A percentile compares a stretch with the other conserved stretches of the same genome.
phyloP scores from a whole-genome alignment of 2,888 invertebrate genomes.

The Hofmannophila pseudospretella region DNA sequence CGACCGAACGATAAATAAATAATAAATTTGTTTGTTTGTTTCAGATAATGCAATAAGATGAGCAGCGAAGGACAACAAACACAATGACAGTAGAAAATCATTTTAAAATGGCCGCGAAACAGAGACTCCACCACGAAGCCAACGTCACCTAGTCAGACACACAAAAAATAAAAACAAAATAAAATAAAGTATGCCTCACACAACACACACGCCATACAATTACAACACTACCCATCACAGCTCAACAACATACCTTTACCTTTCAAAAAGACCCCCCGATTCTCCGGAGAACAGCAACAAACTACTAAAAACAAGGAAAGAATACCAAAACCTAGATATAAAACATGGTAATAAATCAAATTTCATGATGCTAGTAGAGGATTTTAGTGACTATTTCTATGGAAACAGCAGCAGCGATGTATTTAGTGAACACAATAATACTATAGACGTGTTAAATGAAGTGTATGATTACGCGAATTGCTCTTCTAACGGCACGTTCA shows the following conservation, averaged over 20 bases:
- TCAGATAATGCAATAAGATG: slow-evolving; percentile 2
- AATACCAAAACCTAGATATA: slow-evolving; percentile 15
- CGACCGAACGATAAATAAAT: too few relatives aligned
- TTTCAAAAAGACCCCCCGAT: slow-evolving; percentile 50
- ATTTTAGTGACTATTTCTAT: slow-evolving; percentile 88
- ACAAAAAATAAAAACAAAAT: too few relatives aligned
- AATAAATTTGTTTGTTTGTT: slow-evolving; percentile 3
- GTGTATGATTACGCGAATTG: slow-evolving; percentile 73
- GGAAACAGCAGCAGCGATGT: slow-evolving; percentile 77
- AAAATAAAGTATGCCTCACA: slow-evolving; percentile 30
- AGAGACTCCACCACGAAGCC: slow-evolving; percentile 20
- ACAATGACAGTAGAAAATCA: neutral
- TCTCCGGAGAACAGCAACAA: slow-evolving; percentile 13
- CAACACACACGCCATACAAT: slow-evolving; percentile 26
- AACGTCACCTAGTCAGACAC: slow-evolving; percentile 20
- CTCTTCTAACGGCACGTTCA: slow-evolving; percentile 64
- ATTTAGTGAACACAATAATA: slow-evolving; percentile 51
- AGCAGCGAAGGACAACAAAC: neutral
- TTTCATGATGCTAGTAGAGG: slow-evolving; percentile 83
- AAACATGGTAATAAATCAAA: slow-evolving; percentile 47
- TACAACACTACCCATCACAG: slow-evolving; percentile 27
- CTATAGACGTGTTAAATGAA: slow-evolving; percentile 50
- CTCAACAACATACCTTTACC: slow-evolving; percentile 29
- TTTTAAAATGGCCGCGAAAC: slow-evolving; percentile 11
- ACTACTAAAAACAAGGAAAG: slow-evolving; percentile 19